Evolutionary conservation across 2,113 vertebrate genomes (phyloP).

Genomic region (Synchiropus splendidus): DNA sequence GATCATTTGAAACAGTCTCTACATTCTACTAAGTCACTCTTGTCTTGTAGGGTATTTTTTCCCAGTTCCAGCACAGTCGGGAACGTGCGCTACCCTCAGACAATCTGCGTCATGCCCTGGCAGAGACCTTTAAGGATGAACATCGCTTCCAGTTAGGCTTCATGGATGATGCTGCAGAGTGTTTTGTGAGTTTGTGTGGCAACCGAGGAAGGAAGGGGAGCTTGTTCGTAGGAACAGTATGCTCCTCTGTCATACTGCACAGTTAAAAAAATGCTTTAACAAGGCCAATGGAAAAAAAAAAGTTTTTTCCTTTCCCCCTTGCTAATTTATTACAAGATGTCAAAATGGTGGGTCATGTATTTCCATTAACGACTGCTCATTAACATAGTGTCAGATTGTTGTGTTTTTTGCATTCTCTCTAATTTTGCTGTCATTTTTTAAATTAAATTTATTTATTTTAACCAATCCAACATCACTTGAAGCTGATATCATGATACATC

Average conservation of each 20-base stretch:
- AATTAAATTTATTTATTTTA: too few relatives aligned
- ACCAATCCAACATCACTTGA: too few relatives aligned
- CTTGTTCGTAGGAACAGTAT: neutral
- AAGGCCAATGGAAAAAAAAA: conserved; percentile 53
- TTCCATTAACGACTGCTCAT: too few relatives aligned
- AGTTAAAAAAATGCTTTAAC: conserved; percentile 49
- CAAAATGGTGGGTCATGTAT: conserved; percentile 53
- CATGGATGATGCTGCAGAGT: conserved; percentile 98
- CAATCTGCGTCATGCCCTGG: conserved; percentile 86
- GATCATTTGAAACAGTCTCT: too few relatives aligned
- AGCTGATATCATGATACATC: too few relatives aligned
- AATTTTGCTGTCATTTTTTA: too few relatives aligned
- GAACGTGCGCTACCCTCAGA: conserved; percentile 93
- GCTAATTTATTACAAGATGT: conserved; percentile 45
- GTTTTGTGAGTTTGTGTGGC: conserved; percentile 81
- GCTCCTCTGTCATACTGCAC: conserved; percentile 18
- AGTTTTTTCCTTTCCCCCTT: conserved; percentile 35
- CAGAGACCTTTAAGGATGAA: conserved; percentile 95
- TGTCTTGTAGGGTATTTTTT: conserved; percentile 79
- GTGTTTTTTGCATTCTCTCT: too few relatives aligned
- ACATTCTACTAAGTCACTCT: conserved; percentile 3
- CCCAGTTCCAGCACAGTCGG: conserved; percentile 89
- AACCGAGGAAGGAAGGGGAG: conserved; percentile 14
- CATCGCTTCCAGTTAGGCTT: conserved; percentile 95
- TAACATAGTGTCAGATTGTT: too few relatives aligned